Conservation (phyloP, 1,140 invertebrate species). For the Caenorhabditis tropicalis region DNA sequence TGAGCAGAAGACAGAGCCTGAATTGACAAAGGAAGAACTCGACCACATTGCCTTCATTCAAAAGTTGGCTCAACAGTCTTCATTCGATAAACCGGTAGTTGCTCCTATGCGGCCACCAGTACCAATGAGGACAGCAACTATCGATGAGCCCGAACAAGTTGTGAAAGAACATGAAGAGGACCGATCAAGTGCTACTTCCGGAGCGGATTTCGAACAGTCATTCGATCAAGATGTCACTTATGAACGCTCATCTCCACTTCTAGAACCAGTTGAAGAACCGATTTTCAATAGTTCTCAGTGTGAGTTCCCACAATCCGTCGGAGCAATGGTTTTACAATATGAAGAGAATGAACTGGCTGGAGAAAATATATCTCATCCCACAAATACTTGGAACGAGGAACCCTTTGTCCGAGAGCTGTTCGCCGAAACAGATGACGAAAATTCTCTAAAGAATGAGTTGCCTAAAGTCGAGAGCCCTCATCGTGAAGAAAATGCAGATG, state of each 20-base stretch:
- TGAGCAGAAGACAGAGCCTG: neutral
- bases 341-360: too few relatives aligned
- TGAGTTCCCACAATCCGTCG: too few relatives aligned
- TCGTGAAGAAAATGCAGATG: too few relatives aligned
- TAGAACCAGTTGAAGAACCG: neutral
- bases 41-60: conserved; percentile 51
- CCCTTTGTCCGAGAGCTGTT: too few relatives aligned
- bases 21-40: conserved; percentile 50
- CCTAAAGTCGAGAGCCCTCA: too few relatives aligned
- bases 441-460: too few relatives aligned
- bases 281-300: too few relatives aligned
- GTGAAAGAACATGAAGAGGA: neutral
- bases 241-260: neutral
- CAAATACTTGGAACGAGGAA: too few relatives aligned
- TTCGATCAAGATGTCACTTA: neutral
- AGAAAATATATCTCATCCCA: too few relatives aligned
- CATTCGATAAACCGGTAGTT: conserved; percentile 11
- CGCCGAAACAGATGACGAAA: too few relatives aligned
- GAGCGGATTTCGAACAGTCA: conserved; percentile 30
- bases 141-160: too few relatives aligned
- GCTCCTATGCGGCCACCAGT: neutral
- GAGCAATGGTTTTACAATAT: too few relatives aligned
- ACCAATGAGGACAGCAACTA: neutral
- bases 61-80: conserved; percentile 48
- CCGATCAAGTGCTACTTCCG: conserved; percentile 45